Base-by-base conservation (phyloP, 2,888 invertebrate genomes). In the Anticlea derivata region DNA sequence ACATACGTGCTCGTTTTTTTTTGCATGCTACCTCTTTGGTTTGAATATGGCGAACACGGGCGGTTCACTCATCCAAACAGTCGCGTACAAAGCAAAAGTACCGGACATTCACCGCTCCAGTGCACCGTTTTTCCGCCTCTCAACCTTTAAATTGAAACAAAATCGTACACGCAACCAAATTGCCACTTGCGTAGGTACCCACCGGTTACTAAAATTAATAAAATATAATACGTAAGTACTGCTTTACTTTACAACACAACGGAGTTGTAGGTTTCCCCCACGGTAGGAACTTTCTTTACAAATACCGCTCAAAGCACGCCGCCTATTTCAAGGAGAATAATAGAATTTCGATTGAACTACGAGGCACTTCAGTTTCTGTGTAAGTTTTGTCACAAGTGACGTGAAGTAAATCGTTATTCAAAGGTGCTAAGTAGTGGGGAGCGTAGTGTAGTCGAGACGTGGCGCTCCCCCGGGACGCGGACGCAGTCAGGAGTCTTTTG, bases 401-500 rank as follows among this genome's bases (percentile, higher is more conserved):
- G 60, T 55, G 54, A 65, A 62, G 70, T 68, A 68, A 73, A 73
- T 73, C 68, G 66, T 71, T 75, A 71, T 75, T 75, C 73, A 70
- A 68, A 80, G 78, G 84, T 80, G 85, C 73, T 83, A 79, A 83
- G 80, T 75, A 76, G 75, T 72, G 73, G 71, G 75, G 68, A 73
- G 76, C 67, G 68, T 53, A 75, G 68, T 62, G 66, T 55, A 64
- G 66, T 59, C 61, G 55, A 66, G 63, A 60, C 63, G 65, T 49
- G 60, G 63, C 56, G 62, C 65, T 73, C 82, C 73, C 81, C 49
- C 48, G 78, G 73, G 81, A 78, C 65, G 57, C 62, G 63, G 65
- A 69, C 79, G 73, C 76, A 73, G 75, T 66, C 80, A 79, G 75
- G 76, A 84, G 71, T 80, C 85, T 81, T 90, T 89, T 88, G 88